Percentiles rank a stretch among this genome's conserved stretches.
phyloP scores from a whole-genome alignment of 92 coral and sea anemone genomes.

The Zoanthus sociatus region DNA sequence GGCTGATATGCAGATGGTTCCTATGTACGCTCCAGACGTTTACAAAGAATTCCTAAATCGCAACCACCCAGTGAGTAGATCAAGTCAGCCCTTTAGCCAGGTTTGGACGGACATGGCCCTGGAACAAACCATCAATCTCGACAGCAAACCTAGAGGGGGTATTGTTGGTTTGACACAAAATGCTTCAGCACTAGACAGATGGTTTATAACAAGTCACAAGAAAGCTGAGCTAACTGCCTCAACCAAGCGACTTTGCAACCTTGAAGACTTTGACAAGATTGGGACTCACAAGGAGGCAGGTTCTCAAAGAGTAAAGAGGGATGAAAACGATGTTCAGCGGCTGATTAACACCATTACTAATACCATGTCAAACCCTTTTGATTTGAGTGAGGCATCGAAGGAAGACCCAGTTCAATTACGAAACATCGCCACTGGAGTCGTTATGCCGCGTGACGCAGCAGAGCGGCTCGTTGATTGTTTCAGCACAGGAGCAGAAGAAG shows the following conservation, averaged over 20 bases:
- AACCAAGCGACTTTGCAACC: slow-evolving; percentile 47
- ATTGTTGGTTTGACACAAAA: slow-evolving; percentile 72
- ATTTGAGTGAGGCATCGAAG: slow-evolving; percentile 45
- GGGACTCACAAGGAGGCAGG: slow-evolving; percentile 74
- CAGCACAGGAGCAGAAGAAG: slow-evolving; percentile 42
- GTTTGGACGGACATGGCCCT: slow-evolving; percentile 60
- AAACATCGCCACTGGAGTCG: slow-evolving; percentile 70
- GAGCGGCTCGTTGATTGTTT: slow-evolving; percentile 51
- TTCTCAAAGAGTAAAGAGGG: slow-evolving; percentile 37
- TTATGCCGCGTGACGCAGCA: slow-evolving; percentile 58
- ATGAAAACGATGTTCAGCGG: slow-evolving; percentile 67
- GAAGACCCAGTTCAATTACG: slow-evolving; percentile 53
- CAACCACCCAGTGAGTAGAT: no score
- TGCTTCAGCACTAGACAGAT: slow-evolving; percentile 59
- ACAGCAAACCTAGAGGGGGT: slow-evolving; percentile 74
- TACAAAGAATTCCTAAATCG: no score
- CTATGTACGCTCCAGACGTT: no score
- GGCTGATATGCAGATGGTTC: no score
- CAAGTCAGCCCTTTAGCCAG: slow-evolving; percentile 65
- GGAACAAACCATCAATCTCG: slow-evolving; percentile 65
- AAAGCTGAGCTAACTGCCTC: slow-evolving; percentile 57
- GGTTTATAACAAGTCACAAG: slow-evolving; percentile 65
- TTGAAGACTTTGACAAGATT: slow-evolving; percentile 47
- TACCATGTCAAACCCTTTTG: slow-evolving; percentile 71
- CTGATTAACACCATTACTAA: slow-evolving; percentile 55